Base-by-base conservation (phyloP, 1,140 invertebrate species). In the Lucilia sericata region DNA sequence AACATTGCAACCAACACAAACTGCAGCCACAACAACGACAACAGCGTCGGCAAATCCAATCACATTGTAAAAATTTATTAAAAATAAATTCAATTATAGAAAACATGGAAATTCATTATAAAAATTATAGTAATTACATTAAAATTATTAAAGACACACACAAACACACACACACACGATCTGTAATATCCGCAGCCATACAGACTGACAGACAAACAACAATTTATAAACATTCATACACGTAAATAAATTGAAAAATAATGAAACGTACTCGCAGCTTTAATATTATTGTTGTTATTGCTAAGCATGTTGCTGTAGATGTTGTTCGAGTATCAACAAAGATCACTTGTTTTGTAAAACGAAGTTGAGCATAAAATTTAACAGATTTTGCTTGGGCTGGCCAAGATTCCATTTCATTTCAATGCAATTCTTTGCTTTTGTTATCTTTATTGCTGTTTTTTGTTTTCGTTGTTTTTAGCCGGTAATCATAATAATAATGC, bases 31-130 rank as follows among this genome's bases (percentile, higher is more conserved):
- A 51, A 78, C 65, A 65, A 47, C 36, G 42, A 21, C 21, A 25
- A 36, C 17, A 17, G 74, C 60, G 42, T 19, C 82, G 65, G 60
- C 34, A 83, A 47, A 76, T 47, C 42, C 82, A 75, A 76, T 49
- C 80, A 65, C 65, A 84, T 80, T 84, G 82, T 83, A 70, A 42
- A 82, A 83, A 81, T 83, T 85, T 85, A 85, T 83, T 85, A 83
- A 85, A 85, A 85, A 85, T 85, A 85, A 85, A 85, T 85, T 85
- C 84, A 85, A 85, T 85, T 85, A 85, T 76, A 84, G 83, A 85
- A 85, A 85, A 85, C 84, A 85, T 85, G 84, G 30, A 85, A 85
- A 83, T 83, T 78, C 84, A 85, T 85, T 85, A 85, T 83, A 60
- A 80, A 85, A 85, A 85, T 85, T 85, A 85, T 85, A 82, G 82